Conservation (phyloP, 2,888 invertebrate genomes). For the Calliopum simillimum region DNA sequence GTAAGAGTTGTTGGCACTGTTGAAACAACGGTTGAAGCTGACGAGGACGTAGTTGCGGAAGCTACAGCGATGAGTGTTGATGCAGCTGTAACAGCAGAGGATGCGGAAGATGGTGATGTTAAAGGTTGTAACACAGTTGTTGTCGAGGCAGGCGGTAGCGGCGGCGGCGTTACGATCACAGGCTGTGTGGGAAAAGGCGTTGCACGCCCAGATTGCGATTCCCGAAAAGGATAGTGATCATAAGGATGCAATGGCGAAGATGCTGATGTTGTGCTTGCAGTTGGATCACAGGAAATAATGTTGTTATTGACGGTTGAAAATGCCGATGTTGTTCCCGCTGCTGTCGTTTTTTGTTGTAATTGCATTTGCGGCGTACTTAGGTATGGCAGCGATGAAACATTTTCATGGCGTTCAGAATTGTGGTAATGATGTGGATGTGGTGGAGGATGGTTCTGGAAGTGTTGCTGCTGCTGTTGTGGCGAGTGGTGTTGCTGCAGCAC, state of each 20-base stretch:
- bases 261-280: slow-evolving; percentile 46
- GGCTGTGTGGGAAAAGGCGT: slow-evolving; percentile 75
- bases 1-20: slow-evolving; percentile 47
- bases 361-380: slow-evolving; percentile 44
- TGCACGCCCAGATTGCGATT: slow-evolving; percentile 72
- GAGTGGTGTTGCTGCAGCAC: slow-evolving; percentile 44
- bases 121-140: slow-evolving; percentile 2
- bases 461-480: slow-evolving; percentile 51
- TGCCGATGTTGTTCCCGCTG: slow-evolving; percentile 23
- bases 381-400: slow-evolving; percentile 45
- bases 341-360: slow-evolving; percentile 40
- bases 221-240: slow-evolving; percentile 67
- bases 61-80: slow-evolving; percentile 15
- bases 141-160: slow-evolving; percentile 45
- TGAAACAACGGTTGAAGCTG: slow-evolving; percentile 36
- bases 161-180: slow-evolving; percentile 44
- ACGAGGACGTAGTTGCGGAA: slow-evolving; percentile 55
- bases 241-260: slow-evolving; percentile 60
- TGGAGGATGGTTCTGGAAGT: slow-evolving; percentile 48
- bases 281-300: slow-evolving; percentile 54
- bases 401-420: slow-evolving; percentile 56
- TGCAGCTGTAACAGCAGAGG: slow-evolving; percentile 7
- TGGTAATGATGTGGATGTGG: slow-evolving; percentile 48
- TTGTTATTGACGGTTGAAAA: slow-evolving; percentile 38
- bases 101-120: slow-evolving; percentile 1